Percentiles rank a stretch among this genome's conserved stretches.
Evolutionary conservation across 2,113 vertebrate genomes (phyloP).

Genomic region (Elaphurus davidianus): DNA sequence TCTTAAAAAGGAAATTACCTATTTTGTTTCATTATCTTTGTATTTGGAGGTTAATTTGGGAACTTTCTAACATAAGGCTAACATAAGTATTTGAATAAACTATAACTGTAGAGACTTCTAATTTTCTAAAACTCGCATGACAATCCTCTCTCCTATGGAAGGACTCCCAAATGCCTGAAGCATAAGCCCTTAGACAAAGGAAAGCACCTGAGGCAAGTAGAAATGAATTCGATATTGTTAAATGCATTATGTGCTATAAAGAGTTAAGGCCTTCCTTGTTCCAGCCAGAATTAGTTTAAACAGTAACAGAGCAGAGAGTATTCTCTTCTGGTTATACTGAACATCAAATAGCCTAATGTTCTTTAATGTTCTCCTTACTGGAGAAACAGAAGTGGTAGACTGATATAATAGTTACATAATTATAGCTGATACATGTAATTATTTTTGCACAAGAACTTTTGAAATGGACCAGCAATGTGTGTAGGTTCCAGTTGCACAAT

Average conservation of each 20-base stretch:
- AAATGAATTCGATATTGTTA: neutral
- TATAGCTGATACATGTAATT: neutral
- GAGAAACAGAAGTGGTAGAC: constrained; percentile 24
- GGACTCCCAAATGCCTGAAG: neutral
- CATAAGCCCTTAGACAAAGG: constrained; percentile 30
- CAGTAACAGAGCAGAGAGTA: neutral
- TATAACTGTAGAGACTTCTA: neutral
- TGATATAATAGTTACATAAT: neutral
- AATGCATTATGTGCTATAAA: constrained; percentile 30
- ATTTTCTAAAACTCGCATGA: neutral
- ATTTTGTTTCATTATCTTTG: constrained; percentile 18
- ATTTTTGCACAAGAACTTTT: neutral
- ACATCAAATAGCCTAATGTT: constrained; percentile 19
- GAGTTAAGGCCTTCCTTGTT: neutral
- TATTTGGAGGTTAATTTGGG: neutral
- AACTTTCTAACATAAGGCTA: neutral
- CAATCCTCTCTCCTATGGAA: neutral
- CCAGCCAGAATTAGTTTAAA: constrained; percentile 30
- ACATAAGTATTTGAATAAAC: neutral
- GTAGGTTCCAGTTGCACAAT: neutral
- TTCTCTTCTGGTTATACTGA: constrained; percentile 36
- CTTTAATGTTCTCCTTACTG: constrained; percentile 17
- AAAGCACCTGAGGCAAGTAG: constrained; percentile 10
- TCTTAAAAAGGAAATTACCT: neutral
- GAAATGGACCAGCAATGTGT: neutral